Conservation (phyloP, 1,140 invertebrate species). For the Cherax quadricarinatus region DNA sequence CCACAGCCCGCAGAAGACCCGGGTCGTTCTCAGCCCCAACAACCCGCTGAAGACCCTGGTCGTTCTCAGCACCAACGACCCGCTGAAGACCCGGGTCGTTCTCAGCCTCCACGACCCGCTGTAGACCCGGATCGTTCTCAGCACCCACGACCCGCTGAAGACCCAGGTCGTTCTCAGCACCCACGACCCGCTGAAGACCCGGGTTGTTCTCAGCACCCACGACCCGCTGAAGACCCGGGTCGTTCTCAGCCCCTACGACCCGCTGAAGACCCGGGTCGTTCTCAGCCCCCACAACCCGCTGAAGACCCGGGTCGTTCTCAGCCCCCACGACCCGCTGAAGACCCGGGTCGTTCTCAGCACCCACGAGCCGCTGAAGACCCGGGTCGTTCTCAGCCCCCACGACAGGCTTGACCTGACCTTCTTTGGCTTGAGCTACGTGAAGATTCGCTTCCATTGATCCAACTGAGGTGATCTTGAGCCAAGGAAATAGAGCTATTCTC, state of each 20-base stretch:
- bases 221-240: neutral
- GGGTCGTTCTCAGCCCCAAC: neutral
- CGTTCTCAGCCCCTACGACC: neutral
- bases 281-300: neutral
- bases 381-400: no score
- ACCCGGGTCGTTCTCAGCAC: no score
- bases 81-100: neutral
- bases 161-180: no score
- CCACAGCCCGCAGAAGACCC: neutral
- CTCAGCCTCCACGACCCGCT: neutral
- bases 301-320: neutral
- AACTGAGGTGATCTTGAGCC: no score
- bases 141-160: no score
- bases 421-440: no score
- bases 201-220: neutral
- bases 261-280: neutral
- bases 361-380: no score
- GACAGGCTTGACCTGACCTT: no score
- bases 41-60: neutral
- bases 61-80: no score
- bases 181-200: neutral
- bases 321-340: neutral
- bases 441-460: no score
- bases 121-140: no score
- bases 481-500: neutral